Conservation (phyloP, 2,888 invertebrate genomes). For the Hirtodrosophila confusa region DNA sequence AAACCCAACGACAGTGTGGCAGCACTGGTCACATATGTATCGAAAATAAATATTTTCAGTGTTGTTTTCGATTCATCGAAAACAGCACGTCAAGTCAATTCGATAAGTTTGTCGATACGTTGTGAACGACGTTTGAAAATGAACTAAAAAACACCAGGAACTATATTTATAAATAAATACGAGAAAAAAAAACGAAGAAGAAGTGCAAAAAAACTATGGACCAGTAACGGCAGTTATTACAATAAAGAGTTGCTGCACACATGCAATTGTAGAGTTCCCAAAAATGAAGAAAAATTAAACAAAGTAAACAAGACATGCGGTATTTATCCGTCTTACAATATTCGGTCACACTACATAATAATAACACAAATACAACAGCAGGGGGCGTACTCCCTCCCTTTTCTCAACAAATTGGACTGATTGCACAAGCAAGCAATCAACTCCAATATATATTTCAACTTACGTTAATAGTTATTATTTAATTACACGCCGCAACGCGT, state of each 20-base stretch:
- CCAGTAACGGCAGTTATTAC: too few species aligned
- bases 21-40: slow-evolving; percentile 32
- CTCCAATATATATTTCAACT: slow-evolving; percentile 13
- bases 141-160: slow-evolving; percentile 42
- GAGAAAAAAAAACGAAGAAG: slow-evolving; percentile 15
- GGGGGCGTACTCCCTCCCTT: too few species aligned
- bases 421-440: slow-evolving; percentile 50
- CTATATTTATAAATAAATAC: slow-evolving; percentile 23
- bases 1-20: slow-evolving; percentile 31
- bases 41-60: slow-evolving; percentile 28
- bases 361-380: too few species aligned
- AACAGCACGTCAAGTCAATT: slow-evolving; percentile 32
- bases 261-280: too few species aligned
- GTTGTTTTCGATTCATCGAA: slow-evolving; percentile 54
- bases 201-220: too few species aligned
- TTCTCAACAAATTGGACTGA: background rate
- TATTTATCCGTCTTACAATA: too few species aligned
- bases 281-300: too few species aligned
- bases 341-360: too few species aligned
- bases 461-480: slow-evolving; percentile 21
- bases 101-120: slow-evolving; percentile 27
- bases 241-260: too few species aligned
- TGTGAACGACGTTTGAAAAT: slow-evolving; percentile 6
- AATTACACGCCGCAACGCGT: slow-evolving; percentile 45
- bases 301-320: too few species aligned